Conservation (phyloP, 2,888 invertebrate genomes). For the Camponotus fellah region DNA sequence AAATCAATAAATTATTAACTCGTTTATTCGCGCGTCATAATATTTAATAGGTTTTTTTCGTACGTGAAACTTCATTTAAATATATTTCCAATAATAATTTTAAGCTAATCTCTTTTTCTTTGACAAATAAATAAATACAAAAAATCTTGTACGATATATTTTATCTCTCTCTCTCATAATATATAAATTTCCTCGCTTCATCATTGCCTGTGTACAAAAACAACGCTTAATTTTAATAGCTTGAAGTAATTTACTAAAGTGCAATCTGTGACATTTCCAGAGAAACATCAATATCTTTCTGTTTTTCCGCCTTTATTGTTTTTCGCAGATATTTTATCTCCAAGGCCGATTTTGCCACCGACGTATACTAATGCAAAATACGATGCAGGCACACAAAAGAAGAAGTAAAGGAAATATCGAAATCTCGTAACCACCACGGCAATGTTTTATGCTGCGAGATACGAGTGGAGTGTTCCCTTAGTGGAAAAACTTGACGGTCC, state of each 20-base stretch:
- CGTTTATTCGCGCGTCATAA: neutral
- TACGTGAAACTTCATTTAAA: neutral
- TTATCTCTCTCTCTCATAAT: neutral
- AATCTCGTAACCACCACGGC: constrained; percentile 43
- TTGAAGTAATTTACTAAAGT: constrained; percentile 52
- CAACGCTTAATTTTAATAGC: neutral
- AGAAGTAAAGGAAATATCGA: constrained; percentile 42
- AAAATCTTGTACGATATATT: neutral
- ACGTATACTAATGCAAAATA: constrained; percentile 13
- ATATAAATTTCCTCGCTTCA: constrained; percentile 12
- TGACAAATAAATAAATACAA: neutral
- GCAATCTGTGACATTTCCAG: constrained; percentile 4
- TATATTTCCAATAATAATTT: neutral
- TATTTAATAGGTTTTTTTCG: neutral
- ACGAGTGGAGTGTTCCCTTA: constrained; percentile 28
- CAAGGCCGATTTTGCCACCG: neutral
- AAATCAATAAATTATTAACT: constrained; percentile 6
- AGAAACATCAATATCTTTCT: constrained; percentile 31
- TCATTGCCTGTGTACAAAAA: constrained; percentile 31
- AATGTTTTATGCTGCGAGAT: constrained; percentile 34
- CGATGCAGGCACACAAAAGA: constrained; percentile 2
- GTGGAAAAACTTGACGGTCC: constrained; percentile 36
- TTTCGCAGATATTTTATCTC: constrained; percentile 18
- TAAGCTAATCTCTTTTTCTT: neutral
- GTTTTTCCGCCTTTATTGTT: neutral